A percentile compares a stretch with the other conserved stretches of the same genome.
These are phyloP conservation scores for Marronus borbonicus DNA, from an alignment of 2,888 invertebrate species.

Conservation along the genomic window DNA sequence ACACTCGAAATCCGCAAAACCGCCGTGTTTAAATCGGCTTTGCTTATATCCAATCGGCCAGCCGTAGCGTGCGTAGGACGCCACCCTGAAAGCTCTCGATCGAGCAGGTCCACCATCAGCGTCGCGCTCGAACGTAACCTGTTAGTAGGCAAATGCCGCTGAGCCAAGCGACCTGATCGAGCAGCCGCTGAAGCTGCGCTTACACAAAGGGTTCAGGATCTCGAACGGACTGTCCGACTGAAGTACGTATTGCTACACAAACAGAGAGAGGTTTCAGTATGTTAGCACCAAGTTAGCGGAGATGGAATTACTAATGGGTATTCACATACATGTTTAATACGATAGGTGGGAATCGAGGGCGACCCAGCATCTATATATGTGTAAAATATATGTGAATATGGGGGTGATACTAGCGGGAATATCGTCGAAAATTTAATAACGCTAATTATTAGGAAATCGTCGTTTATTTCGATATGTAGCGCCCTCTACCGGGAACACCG, in stretches of 20 bases:
- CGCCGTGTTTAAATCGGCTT: conserved; percentile 60
- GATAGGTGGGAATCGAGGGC: conserved; percentile 59
- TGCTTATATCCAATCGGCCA: conserved; percentile 59
- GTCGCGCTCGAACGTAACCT: conserved; percentile 60
- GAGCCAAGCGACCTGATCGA: conserved; percentile 57
- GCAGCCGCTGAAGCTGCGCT: conserved; percentile 50
- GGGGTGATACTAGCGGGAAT: conserved; percentile 44
- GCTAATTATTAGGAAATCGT: conserved; percentile 60
- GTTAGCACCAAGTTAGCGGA: conserved; percentile 66
- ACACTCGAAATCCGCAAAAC: conserved; percentile 61
- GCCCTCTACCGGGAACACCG: neutral
- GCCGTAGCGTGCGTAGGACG: conserved; percentile 34
- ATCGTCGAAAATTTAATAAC: conserved; percentile 60
- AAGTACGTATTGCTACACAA: conserved; percentile 65
- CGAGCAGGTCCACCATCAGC: conserved; percentile 55
- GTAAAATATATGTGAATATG: neutral
- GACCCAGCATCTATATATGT: conserved; percentile 8
- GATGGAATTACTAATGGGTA: conserved; percentile 67
- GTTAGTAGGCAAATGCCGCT: conserved; percentile 65
- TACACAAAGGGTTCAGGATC: conserved; percentile 60
- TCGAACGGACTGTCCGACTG: conserved; percentile 56
- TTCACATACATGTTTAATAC: conserved; percentile 66
- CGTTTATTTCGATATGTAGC: conserved; percentile 15
- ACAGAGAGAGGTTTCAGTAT: conserved; percentile 64
- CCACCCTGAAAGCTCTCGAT: conserved; percentile 22